Base-by-base conservation (phyloP, 2,888 invertebrate genomes). In the Seladonia tumulorum region DNA sequence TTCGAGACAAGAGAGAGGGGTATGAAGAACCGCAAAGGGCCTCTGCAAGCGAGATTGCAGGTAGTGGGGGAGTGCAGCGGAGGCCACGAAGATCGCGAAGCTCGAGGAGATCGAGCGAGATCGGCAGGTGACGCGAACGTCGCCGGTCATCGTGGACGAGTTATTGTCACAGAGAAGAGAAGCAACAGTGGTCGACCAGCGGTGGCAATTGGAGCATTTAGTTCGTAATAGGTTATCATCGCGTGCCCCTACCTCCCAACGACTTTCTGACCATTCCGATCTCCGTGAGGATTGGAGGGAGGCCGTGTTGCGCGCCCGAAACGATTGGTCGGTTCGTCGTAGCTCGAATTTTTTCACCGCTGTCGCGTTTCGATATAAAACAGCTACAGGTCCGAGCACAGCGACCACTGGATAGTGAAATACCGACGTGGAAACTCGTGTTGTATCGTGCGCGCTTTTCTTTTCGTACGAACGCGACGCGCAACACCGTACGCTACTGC, bases 201-300 rank as follows among this genome's bases (percentile, higher is more conserved):
- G 81, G 68, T 57, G 83, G 80, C 87, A 91, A 91, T 91, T 91
- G 90, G 87, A 90, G 81, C 91, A 90, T 76, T 92, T 91, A 86
- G 79, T 79, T 78, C 66, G 81, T 90, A 88, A 90, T 88, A 89
- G 90, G 92, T 92, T 92, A 91, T 92, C 92, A 84, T 86, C 79
- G 76, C 63, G 75, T 82, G 86, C 83, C 88, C 88, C 85, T 86
- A 79, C 87, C 81, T 70, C 72, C 68, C 70, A 53, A 57, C 60
- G 35, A 80, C 63, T 72, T 72, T 76, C 77, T 49, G 70, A 22
- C 77, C 39, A 18, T 60, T 63, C 60, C 72, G 57, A 74, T 63
- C 83, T 60, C 25, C 35, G 25, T 12, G 68, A 35, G 75, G 85
- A 88, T 87, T 88, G 90, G 90, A 70, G 73, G 88, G 29, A 63